Conservation (phyloP, 2,113 vertebrate genomes). For the Hystrix brachyura region DNA sequence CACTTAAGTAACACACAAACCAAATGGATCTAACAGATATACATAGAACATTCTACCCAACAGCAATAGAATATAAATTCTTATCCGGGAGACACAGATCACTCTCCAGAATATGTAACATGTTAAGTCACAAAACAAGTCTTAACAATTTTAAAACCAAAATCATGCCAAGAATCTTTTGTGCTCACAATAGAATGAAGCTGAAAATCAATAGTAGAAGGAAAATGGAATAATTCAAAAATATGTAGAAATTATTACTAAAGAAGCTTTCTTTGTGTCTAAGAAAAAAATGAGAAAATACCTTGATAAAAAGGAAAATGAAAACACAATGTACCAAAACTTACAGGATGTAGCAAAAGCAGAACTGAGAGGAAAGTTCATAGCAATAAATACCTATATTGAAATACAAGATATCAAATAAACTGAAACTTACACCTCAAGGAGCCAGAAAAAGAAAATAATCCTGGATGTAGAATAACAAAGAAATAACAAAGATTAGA, state of each 20-base stretch:
- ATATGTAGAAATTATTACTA: neutral
- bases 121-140: neutral
- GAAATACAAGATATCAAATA: neutral
- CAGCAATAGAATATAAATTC: neutral
- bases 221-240: neutral
- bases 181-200: neutral
- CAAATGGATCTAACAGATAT: neutral
- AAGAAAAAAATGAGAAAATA: neutral
- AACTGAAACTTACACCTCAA: neutral
- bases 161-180: neutral
- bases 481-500: conserved; percentile 18
- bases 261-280: neutral
- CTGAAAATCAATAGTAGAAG: neutral
- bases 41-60: neutral
- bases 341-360: neutral
- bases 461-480: neutral
- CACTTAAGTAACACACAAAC: neutral
- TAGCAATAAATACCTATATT: neutral
- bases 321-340: neutral
- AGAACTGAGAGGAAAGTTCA: neutral
- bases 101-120: neutral
- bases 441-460: neutral
- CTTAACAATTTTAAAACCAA: neutral
- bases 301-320: neutral
- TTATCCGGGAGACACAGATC: neutral